Percentiles rank a stretch among this genome's conserved stretches.
phyloP scores from a whole-genome alignment of 2,888 invertebrate species.

The Agrotis exclamationis region DNA sequence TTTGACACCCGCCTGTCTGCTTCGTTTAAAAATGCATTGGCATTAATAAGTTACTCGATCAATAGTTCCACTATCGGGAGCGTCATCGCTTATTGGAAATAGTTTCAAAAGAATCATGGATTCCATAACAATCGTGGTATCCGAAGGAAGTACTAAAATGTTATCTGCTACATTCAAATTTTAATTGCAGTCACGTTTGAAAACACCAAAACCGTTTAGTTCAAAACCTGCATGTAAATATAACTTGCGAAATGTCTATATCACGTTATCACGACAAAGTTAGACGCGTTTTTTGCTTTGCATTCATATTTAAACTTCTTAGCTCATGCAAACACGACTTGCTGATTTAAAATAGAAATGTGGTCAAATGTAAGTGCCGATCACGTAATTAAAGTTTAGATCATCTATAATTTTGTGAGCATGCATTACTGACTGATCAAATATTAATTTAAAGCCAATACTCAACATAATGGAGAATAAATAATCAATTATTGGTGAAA shows the following conservation, averaged over 20 bases:
- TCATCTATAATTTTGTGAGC: slow-evolving; percentile 29
- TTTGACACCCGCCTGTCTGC: slow-evolving; percentile 31
- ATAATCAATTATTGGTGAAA: slow-evolving; percentile 1
- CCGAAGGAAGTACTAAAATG: slow-evolving; percentile 39
- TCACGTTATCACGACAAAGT: slow-evolving; percentile 34
- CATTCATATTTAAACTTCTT: slow-evolving; percentile 34
- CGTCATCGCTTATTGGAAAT: not conserved
- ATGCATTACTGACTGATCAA: slow-evolving; percentile 7
- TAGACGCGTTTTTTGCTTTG: slow-evolving; percentile 25
- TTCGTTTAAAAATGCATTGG: slow-evolving; percentile 27
- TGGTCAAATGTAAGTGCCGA: slow-evolving; percentile 23
- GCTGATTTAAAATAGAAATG: slow-evolving; percentile 44
- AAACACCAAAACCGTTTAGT: slow-evolving; percentile 4
- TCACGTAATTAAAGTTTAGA: slow-evolving; percentile 23
- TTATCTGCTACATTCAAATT: slow-evolving; percentile 31
- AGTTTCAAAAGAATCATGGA: not conserved
- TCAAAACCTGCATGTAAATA: slow-evolving; percentile 5
- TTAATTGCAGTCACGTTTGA: slow-evolving; percentile 35
- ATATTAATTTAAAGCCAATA: slow-evolving; percentile 9
- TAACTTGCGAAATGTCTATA: slow-evolving; percentile 16
- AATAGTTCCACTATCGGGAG: slow-evolving; percentile 17
- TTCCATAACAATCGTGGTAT: slow-evolving; percentile 9
- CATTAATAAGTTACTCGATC: slow-evolving; percentile 33
- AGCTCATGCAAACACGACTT: slow-evolving; percentile 42
- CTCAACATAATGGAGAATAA: not conserved